These are phyloP conservation scores for Polylopha cassiicola DNA, from an alignment of 2,888 invertebrate genomes.

Conservation along the genomic window DNA sequence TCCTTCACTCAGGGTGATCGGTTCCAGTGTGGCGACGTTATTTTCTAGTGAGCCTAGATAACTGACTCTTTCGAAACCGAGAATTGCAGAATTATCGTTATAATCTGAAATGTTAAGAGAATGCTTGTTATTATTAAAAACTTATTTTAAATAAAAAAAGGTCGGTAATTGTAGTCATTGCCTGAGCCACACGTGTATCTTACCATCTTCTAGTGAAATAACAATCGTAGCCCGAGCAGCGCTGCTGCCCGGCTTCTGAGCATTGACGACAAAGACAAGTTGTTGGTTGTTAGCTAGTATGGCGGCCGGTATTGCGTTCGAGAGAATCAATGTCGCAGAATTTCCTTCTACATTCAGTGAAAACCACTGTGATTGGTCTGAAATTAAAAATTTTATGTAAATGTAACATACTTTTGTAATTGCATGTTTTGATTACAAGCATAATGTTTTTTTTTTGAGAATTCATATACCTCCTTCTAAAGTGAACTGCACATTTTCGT, in stretches of 20 bases:
- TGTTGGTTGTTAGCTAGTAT: too few species aligned
- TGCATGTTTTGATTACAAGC: too few species aligned
- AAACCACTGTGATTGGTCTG: slow-evolving; percentile 23
- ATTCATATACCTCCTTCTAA: slow-evolving; percentile 34
- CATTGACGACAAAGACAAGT: too few species aligned
- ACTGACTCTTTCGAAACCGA: slow-evolving; percentile 27
- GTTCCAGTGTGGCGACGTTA: slow-evolving; percentile 12
- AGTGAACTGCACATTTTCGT: slow-evolving; percentile 29
- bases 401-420: too few species aligned
- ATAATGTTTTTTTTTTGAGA: slow-evolving; percentile 7
- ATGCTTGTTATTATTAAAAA: slow-evolving; percentile 24
- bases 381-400: too few species aligned
- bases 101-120: slow-evolving; percentile 28
- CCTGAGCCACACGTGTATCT: background rate
- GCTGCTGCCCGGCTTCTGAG: too few species aligned
- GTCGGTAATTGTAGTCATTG: slow-evolving; percentile 16
- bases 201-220: background rate
- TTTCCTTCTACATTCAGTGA: slow-evolving; percentile 1
- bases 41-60: slow-evolving; percentile 27
- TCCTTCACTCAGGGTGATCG: slow-evolving; percentile 25
- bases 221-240: too few species aligned
- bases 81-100: slow-evolving; percentile 15
- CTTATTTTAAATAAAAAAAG: slow-evolving; percentile 22
- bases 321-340: too few species aligned
- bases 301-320: too few species aligned